Conservation (phyloP, 1,140 invertebrate species). For the Drosophila arizonae region DNA sequence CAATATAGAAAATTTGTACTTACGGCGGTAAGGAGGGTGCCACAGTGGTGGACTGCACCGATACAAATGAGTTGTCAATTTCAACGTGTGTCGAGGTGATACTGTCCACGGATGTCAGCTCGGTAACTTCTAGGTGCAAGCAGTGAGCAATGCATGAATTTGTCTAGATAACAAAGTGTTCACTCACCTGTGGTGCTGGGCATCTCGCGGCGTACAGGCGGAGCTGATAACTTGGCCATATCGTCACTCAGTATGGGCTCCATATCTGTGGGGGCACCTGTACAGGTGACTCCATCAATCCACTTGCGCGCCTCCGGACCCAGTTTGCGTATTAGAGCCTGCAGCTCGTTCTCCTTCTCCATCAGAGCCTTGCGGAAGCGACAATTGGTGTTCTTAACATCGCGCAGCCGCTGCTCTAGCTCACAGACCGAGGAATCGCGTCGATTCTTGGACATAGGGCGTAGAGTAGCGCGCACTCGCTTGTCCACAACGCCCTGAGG, state of each 20-base stretch:
- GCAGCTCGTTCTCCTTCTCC: conserved; percentile 91
- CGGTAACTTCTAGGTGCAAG: conserved; percentile 77
- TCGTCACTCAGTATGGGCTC: conserved; percentile 77
- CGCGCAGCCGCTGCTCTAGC: conserved; percentile 90
- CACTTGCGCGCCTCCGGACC: conserved; percentile 81
- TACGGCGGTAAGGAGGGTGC: conserved; percentile 77
- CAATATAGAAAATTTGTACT: conserved; percentile 9
- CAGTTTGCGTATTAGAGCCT: conserved; percentile 83
- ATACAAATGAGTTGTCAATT: conserved; percentile 77
- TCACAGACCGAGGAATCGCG: conserved; percentile 88
- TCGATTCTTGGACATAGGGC: conserved; percentile 88
- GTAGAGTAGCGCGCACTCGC: conserved; percentile 89
- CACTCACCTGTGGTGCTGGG: conserved; percentile 81
- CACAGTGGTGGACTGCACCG: conserved; percentile 70
- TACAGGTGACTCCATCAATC: conserved; percentile 80
- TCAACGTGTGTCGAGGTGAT: conserved; percentile 82
- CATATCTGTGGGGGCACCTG: conserved; percentile 55
- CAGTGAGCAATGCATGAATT: conserved; percentile 54
- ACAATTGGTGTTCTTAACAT: conserved; percentile 90
- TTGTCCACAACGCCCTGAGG: conserved; percentile 92
- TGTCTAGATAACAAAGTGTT: conserved; percentile 1
- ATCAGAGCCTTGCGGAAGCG: conserved; percentile 90
- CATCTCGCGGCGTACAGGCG: conserved; percentile 76
- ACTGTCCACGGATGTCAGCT: conserved; percentile 82
- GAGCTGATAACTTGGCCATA: conserved; percentile 69